Percentiles rank a stretch among this genome's conserved stretches.
Conservation (phyloP, 2,113 vertebrate genomes). For the Campylomormyrus numenius region DNA sequence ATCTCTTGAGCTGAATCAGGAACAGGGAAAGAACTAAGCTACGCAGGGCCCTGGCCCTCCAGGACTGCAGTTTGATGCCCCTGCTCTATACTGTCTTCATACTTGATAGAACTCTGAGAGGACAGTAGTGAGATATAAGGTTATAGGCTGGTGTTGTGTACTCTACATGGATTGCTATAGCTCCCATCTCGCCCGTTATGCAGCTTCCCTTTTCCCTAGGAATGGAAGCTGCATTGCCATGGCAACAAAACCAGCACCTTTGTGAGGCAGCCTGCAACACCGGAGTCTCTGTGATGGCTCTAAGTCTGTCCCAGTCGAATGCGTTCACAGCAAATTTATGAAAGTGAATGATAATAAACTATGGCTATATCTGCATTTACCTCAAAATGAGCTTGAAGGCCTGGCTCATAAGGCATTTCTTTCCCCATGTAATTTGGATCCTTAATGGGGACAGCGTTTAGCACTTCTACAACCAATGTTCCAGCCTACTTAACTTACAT, state of each 20-base stretch:
- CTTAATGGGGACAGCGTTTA: not conserved
- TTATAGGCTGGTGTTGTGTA: not conserved
- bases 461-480: not conserved
- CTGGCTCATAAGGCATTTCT: not conserved
- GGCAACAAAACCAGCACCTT: conserved; percentile 38
- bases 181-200: not conserved
- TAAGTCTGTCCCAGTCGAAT: conserved; percentile 12
- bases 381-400: not conserved
- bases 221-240: conserved; percentile 49
- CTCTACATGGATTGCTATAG: not conserved
- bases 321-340: not conserved
- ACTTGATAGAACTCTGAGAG: not conserved
- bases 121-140: not conserved
- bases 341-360: not conserved
- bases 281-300: conserved; percentile 27
- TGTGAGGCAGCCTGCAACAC: conserved; percentile 36
- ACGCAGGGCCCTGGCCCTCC: too few species aligned
- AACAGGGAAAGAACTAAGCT: too few species aligned
- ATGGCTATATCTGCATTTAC: not conserved
- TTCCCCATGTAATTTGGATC: not conserved
- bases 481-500: not conserved
- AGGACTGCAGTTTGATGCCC: too few species aligned
- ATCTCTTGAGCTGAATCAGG: too few species aligned
- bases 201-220: not conserved
- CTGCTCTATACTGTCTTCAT: not conserved